A percentile compares a stretch with the other conserved stretches of the same genome.
Conservation (phyloP, 2,113 vertebrate genomes). For the Apodemus sylvaticus region DNA sequence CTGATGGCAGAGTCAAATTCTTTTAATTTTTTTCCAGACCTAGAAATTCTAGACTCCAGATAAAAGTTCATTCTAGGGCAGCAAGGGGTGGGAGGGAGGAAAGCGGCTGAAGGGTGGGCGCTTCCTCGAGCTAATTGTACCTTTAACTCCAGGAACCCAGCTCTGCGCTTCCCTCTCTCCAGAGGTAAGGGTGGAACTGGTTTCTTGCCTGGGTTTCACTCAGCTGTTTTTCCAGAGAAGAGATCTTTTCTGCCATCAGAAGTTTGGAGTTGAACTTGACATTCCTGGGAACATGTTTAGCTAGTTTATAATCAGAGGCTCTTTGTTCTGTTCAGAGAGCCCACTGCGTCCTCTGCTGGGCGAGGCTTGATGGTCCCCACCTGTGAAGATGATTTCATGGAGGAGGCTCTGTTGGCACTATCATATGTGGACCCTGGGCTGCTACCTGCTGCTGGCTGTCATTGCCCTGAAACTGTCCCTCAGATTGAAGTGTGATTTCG, state of each 20-base stretch:
- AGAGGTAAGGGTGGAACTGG: not conserved
- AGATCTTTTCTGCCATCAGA: not conserved
- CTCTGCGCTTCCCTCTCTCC: not conserved
- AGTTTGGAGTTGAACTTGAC: not conserved
- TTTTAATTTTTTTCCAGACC: not conserved
- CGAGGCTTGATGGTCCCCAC: not conserved
- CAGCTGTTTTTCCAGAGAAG: slow-evolving; percentile 17
- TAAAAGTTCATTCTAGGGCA: not conserved
- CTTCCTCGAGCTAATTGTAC: not conserved
- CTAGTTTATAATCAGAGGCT: slow-evolving; percentile 27
- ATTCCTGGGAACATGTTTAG: not conserved
- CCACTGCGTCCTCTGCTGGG: not conserved
- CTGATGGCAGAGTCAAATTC: not conserved
- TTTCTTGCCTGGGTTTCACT: not conserved
- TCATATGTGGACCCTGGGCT: slow-evolving; percentile 53
- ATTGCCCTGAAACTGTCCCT: slow-evolving; percentile 64
- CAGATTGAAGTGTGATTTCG: slow-evolving; percentile 55
- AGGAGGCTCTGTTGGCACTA: not conserved
- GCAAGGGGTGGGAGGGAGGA: not conserved
- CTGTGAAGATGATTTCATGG: slow-evolving; percentile 49
- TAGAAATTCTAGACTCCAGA: not conserved
- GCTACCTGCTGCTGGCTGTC: slow-evolving; percentile 67
- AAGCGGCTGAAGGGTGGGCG: not conserved
- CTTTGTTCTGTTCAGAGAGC: slow-evolving; percentile 54
- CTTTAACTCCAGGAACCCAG: not conserved